These are phyloP conservation scores for Trachymyrmex cornetzi DNA, from an alignment of 1,140 invertebrate species.

Conservation along the genomic window DNA sequence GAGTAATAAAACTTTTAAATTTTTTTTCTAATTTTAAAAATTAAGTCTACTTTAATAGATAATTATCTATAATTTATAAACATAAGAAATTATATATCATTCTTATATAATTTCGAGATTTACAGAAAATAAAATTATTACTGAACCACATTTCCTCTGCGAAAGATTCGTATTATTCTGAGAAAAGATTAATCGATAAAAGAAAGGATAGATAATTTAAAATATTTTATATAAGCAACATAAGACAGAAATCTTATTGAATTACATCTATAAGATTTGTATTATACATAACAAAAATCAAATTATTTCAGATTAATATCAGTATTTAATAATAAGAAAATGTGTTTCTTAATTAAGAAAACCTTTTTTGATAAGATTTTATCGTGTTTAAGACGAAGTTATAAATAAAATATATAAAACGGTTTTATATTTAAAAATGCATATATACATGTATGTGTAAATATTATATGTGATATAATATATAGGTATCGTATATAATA, in stretches of 20 bases:
- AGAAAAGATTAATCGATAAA: conserved; percentile 4
- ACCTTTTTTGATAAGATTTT: conserved; percentile 9
- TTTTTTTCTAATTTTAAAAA: background rate
- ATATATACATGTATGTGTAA: background rate
- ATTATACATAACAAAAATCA: background rate
- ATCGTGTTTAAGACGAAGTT: background rate
- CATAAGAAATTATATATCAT: background rate
- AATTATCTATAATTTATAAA: background rate
- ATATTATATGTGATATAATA: no score
- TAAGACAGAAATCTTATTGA: conserved; percentile 11
- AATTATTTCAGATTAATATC: no score
- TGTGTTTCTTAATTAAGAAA: background rate
- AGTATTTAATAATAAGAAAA: no score
- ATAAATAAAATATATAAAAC: conserved; percentile 11
- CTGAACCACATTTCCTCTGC: background rate
- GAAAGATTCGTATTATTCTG: background rate
- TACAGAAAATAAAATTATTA: background rate
- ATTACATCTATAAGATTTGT: background rate
- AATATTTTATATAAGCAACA: background rate
- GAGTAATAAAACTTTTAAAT: background rate
- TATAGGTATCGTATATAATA: no score
- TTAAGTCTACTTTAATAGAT: background rate
- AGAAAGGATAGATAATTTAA: background rate
- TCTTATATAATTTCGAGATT: background rate
- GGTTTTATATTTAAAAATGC: background rate